Base-by-base conservation (phyloP, 2,888 invertebrate genomes). In the Suillia variegata region DNA sequence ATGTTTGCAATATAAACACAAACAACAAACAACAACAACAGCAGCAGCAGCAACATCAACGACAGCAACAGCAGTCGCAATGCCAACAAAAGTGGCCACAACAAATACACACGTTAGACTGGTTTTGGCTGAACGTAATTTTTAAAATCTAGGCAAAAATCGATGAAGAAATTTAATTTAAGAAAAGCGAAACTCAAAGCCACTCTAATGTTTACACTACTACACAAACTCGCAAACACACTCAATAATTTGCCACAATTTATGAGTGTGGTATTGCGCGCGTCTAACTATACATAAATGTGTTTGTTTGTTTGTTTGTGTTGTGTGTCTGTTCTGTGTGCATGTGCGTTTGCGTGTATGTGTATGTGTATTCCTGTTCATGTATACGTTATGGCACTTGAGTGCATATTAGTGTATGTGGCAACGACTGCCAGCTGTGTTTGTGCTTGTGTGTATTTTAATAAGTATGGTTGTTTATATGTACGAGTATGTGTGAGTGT, bases 1-100 rank as follows among this genome's bases (percentile, higher is more conserved):
- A 56, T 56, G 51, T 56, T 51, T 56, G 18, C 55, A 42, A 48
- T 26, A 51, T 20, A 51, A 26, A 26, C n/a, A 38, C 4, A 5
- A 38, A 38, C 38, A 38, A 38, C 38, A 26, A 38, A 38, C 38
- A 45, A 4, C 8, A 38, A n/a, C 38, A 38, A n/a, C 8, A 38
- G 38, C 38, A 38, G n/a, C 38, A n/a, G n/a, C 38, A 38, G n/a
- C n/a, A 31, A 31, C 31, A 38, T 4, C 8, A 38, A n/a, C 38
- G n/a, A n/a, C 8, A 38, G 38, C 38, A 38, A 38, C 38, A n/a
- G n/a, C 38, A 38, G n/a, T 13, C 38, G n/a, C 38, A 13, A 13
- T 38, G 38, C 6, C 8, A 38, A n/a, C 38, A n/a, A 38, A 13
- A 38, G n/a, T n/a, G n/a, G n/a, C n/a, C n/a, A n/a, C n/a, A n/a